A percentile compares a stretch with the other conserved stretches of the same genome.
These are phyloP conservation scores for Pentalonia nigronervosa DNA, from an alignment of 1,140 invertebrate species.

Conservation along the genomic window DNA sequence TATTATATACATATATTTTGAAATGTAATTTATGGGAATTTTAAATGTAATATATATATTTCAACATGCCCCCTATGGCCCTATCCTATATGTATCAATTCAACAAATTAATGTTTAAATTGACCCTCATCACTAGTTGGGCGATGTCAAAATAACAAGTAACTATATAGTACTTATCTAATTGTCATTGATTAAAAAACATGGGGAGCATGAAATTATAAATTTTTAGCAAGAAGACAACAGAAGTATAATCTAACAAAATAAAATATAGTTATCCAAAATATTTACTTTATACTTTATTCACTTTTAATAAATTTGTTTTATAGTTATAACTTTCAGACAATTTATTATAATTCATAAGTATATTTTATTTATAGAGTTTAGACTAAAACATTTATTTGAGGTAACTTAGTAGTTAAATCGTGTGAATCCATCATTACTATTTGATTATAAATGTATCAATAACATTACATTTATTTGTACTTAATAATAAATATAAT, in stretches of 20 bases:
- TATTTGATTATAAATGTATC: background rate
- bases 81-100: background rate
- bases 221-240: background rate
- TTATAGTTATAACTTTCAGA: no score
- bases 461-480: background rate
- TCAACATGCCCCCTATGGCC: background rate
- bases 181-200: background rate
- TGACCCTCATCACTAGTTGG: constrained; percentile 24
- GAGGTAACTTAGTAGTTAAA: background rate
- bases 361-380: no score
- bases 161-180: background rate
- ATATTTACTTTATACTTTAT: background rate
- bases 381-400: background rate
- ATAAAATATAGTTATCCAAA: background rate
- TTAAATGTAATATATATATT: background rate
- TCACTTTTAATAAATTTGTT: background rate
- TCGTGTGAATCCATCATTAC: background rate
- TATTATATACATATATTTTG: background rate
- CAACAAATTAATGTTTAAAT: constrained; percentile 47
- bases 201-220: background rate
- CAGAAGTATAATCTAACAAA: background rate
- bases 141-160: constrained; percentile 8
- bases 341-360: no score
- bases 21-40: background rate
- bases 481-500: background rate